Percentiles rank a stretch among this genome's conserved stretches.
These are phyloP conservation scores for Notarius lentiginosus DNA, from an alignment of 2,113 vertebrate genomes.

Conservation along the genomic window DNA sequence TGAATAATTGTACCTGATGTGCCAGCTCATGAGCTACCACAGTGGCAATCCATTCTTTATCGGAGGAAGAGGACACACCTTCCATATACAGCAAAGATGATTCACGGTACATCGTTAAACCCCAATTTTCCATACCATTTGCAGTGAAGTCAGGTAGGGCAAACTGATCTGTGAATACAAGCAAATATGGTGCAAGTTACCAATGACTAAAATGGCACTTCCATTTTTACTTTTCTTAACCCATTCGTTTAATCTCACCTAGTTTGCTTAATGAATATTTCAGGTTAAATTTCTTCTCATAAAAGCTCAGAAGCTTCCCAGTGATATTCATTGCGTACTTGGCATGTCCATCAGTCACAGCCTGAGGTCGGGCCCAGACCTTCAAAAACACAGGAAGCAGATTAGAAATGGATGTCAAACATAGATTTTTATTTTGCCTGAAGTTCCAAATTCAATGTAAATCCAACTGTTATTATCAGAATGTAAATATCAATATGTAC, in stretches of 20 bases:
- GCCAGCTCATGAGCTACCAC: conserved; percentile 72
- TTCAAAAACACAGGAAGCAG: conserved; percentile 37
- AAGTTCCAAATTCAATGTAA: background rate
- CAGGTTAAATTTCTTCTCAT: conserved; percentile 35
- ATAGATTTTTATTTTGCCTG: background rate
- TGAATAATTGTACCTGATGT: conserved; percentile 67
- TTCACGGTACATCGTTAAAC: conserved; percentile 71
- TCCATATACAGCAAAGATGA: conserved; percentile 63
- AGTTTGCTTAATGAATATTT: conserved; percentile 56
- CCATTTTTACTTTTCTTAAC: background rate
- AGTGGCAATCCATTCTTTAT: conserved; percentile 59
- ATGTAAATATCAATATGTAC: background rate
- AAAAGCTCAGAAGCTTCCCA: conserved; percentile 59
- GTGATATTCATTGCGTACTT: conserved; percentile 54
- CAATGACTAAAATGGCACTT: background rate
- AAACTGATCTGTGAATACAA: conserved; percentile 66
- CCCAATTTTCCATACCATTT: conserved; percentile 75
- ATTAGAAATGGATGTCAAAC: conserved; percentile 1
- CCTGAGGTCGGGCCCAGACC: conserved; percentile 66
- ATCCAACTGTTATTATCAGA: background rate
- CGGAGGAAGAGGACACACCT: conserved; percentile 57
- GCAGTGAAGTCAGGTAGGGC: conserved; percentile 68
- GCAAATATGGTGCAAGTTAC: conserved; percentile 16
- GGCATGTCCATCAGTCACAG: conserved; percentile 41
- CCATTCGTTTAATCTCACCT: conserved; percentile 51